A percentile compares a stretch with the other conserved stretches of the same genome.
Conservation (phyloP, 2,888 invertebrate genomes). For the Syritta pipiens region DNA sequence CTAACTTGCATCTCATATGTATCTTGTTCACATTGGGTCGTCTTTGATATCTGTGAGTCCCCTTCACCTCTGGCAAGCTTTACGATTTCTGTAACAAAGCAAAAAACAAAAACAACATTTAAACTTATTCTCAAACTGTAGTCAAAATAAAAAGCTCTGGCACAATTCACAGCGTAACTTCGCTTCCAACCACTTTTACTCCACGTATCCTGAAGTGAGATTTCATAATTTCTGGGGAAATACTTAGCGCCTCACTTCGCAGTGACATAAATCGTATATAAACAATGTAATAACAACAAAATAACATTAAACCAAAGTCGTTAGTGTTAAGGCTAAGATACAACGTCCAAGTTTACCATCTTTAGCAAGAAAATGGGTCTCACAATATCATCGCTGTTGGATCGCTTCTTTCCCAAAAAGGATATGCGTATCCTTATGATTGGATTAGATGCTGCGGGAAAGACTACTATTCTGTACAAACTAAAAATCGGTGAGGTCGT, state of each 20-base stretch:
- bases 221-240: conserved; percentile 5
- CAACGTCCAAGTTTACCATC: too few species aligned
- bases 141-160: not conserved
- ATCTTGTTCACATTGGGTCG: conserved; percentile 96
- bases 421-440: conserved; percentile 74
- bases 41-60: conserved; percentile 92
- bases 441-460: conserved; percentile 76
- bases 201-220: conserved; percentile 50
- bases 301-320: conserved; percentile 4
- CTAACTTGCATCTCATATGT: conserved; percentile 98
- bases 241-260: not conserved
- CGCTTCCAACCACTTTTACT: conserved; percentile 44
- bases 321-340: not conserved
- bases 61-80: conserved; percentile 93
- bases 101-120: not conserved
- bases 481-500: conserved; percentile 73
- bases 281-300: conserved; percentile 5
- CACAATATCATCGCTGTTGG: conserved; percentile 71
- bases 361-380: conserved; percentile 71
- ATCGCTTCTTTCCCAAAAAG: conserved; percentile 71
- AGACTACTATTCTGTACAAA: conserved; percentile 75
- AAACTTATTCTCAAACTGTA: conserved; percentile 37
- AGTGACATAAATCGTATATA: conserved; percentile 14
- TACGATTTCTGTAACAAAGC: conserved; percentile 87
- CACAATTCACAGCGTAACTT: conserved; percentile 1